Base-by-base conservation (phyloP, 2,888 invertebrate species). In the Monoplex corrugatus region DNA sequence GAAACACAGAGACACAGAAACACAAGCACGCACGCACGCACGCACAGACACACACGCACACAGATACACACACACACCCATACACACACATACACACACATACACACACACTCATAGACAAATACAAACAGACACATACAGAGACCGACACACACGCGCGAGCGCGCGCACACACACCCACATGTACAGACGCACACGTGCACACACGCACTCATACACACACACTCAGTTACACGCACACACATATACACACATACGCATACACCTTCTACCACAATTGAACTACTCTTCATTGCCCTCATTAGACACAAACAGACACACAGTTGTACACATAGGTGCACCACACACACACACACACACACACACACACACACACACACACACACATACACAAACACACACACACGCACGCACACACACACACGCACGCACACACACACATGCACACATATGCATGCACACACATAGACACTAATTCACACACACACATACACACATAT, bases 231-330 rank as follows among this genome's bases (percentile, higher is more conserved):
- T 23, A 8, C 1, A 75, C 75, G 35, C 75, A 75, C 75, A 75
- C 75, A 75, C 75, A 75, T 35, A 75, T 35, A 75, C 75, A 75
- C 75, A 75, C 75, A 75, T 35, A 75, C 75, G 19, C 75, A 75
- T 35, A 32, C 75, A 75, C 75, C 3, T 35, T 35, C 75, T n/a
- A n/a, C n/a, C n/a, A n/a, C n/a, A n/a, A n/a, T n/a, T n/a, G n/a
- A n/a, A n/a, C n/a, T n/a, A n/a, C n/a, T n/a, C n/a, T n/a, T n/a
- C n/a, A n/a, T n/a, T n/a, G n/a, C n/a, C n/a, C n/a, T n/a, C n/a
- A n/a, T n/a, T n/a, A 50, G 23, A 50, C 50, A 68, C 63, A 68
- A 6, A 68, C 23, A 68, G 23, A 68, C 63, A 68, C 23, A 68
- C 63, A 68, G 23, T 28, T 6, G n/a, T 28, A 68, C 0, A 68